Conservation (phyloP, 1,140 invertebrate genomes). For the Drosophila mojavensis region DNA sequence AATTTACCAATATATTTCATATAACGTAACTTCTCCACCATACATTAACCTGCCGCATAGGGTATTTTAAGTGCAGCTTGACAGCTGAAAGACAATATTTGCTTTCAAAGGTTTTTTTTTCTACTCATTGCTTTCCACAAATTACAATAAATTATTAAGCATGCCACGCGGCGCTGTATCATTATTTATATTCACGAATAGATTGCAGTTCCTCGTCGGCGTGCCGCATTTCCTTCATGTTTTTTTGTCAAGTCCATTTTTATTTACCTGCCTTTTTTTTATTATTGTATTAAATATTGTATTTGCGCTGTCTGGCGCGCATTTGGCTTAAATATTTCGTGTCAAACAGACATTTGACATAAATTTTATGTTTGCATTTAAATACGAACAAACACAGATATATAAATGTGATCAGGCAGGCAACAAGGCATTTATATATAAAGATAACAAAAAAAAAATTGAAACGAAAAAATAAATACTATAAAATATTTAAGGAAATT, state of each 20-base stretch:
- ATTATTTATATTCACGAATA: slow-evolving; percentile 64
- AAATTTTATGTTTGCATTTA: slow-evolving; percentile 84
- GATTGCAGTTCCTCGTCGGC: slow-evolving; percentile 36
- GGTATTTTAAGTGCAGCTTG: slow-evolving; percentile 18
- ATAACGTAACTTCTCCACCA: background rate
- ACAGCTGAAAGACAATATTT: slow-evolving; percentile 59
- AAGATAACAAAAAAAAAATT: slow-evolving; percentile 29
- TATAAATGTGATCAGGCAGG: slow-evolving; percentile 8
- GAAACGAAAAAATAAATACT: slow-evolving; percentile 42
- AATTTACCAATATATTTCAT: background rate
- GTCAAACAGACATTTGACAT: slow-evolving; percentile 83
- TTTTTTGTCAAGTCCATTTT: slow-evolving; percentile 45
- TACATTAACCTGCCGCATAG: background rate
- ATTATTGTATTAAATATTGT: slow-evolving; percentile 60
- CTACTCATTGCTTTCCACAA: slow-evolving; percentile 53
- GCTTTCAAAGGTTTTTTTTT: slow-evolving; percentile 41
- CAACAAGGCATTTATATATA: slow-evolving; percentile 41
- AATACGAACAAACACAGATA: slow-evolving; percentile 58
- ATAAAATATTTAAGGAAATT: slow-evolving; percentile 54
- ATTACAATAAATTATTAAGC: slow-evolving; percentile 83
- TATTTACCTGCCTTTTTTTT: slow-evolving; percentile 28
- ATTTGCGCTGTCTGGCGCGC: slow-evolving; percentile 65
- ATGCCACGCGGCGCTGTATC: slow-evolving; percentile 52
- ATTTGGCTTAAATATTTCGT: slow-evolving; percentile 83
- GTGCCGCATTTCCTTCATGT: slow-evolving; percentile 22